Evolutionary conservation across 2,797 vertebrate genomes (phyloP), one percentile per base, ranked within the genome.

Genomic region (Hirundo rustica): DNA sequence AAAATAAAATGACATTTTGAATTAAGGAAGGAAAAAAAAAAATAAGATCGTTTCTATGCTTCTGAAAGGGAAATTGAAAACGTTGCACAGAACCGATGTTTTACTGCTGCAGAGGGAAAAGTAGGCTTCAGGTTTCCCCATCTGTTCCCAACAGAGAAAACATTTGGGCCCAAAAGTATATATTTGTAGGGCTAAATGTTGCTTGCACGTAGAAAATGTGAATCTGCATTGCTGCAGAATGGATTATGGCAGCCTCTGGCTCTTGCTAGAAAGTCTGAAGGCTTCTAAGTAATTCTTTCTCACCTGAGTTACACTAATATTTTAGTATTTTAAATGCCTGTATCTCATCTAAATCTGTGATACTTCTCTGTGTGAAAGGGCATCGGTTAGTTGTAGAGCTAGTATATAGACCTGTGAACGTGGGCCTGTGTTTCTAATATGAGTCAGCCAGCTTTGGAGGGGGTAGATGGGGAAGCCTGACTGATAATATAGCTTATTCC

Each of bases 1-100:
- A 95, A 95, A 96, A 95, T 95, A 96, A 95, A 93, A 66, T 79
- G 85, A 75, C 80, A 78, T 90, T 92, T 94, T 62, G 16, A 88
- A 86, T 95, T 89, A 72, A 61, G 57, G 53, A 82, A 73, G 50
- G 11, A 68, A 51, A 58, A 61, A 50, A 53, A 61, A 78, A 71
- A 75, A 20, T 34, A 55, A 47, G 47, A 88, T 48, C 1, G 2
- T 55, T 92, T 94, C 48, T 53, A 22, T 73, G 40, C 48, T 89
- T 81, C 50, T 70, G 55, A 85, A 70, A 70, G 77, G 85, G 86
- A 86, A 95, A 76, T 45, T 84, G 71, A 78, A 92, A 94, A 84
- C 0, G 21, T 81, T 94, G 25, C 51, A 75, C 70, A 38, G 64
- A 92, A 62, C 16, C 62, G 54, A 55, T 88, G 58, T 84, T 88